Evolutionary conservation across 2,113 vertebrate species (phyloP).

Genomic region (Tachysurus fulvidraco): DNA sequence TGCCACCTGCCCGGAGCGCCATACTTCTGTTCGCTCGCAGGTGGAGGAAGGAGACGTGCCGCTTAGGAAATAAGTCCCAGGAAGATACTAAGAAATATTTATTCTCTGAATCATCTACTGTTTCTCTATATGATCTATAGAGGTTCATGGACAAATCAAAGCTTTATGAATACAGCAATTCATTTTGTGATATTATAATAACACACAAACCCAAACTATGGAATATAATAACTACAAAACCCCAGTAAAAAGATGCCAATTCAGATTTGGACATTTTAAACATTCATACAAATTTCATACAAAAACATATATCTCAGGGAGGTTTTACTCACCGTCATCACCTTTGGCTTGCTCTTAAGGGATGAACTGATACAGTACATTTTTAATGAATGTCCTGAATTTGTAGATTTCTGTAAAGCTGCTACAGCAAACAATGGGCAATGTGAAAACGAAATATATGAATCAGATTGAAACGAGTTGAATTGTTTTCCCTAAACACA

Average conservation of each 20-base stretch:
- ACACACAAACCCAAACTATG: neutral
- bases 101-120: neutral
- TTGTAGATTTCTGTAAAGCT: too few relatives aligned
- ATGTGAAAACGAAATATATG: too few relatives aligned
- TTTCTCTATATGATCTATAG: neutral
- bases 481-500: neutral
- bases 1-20: constrained; percentile 34
- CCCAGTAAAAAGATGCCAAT: neutral
- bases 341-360: too few relatives aligned
- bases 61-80: constrained; percentile 62
- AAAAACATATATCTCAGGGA: too few relatives aligned
- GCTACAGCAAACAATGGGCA: too few relatives aligned
- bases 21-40: constrained; percentile 53
- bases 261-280: neutral
- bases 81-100: neutral
- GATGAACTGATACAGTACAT: too few relatives aligned
- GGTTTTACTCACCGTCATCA: too few relatives aligned
- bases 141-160: neutral
- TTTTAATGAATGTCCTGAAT: too few relatives aligned
- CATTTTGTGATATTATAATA: neutral
- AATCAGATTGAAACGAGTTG: too few relatives aligned
- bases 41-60: constrained; percentile 52
- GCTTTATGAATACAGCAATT: neutral
- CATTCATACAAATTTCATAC: too few relatives aligned
- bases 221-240: neutral